Evolutionary conservation across 2,113 vertebrate genomes (phyloP).

Genomic region (Plectropomus leopardus): DNA sequence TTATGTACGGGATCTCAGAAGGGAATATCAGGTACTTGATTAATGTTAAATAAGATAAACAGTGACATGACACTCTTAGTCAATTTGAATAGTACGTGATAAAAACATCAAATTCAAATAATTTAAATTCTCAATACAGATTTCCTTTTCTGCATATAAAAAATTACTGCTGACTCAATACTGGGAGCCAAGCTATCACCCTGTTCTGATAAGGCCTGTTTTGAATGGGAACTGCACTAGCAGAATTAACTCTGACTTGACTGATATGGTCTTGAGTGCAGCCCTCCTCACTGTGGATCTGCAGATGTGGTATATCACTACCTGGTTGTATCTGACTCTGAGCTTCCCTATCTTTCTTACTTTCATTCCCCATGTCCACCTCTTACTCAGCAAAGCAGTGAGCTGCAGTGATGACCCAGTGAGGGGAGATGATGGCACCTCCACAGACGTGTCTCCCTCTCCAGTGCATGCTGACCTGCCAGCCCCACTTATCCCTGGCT

Average conservation of each 20-base stretch:
- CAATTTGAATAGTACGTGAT: too few species aligned
- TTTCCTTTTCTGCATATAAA: not conserved
- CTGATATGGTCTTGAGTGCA: not conserved
- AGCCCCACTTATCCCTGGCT: slow-evolving; percentile 76
- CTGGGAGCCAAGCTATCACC: too few species aligned
- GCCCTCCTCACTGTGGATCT: not conserved
- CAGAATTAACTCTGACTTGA: not conserved
- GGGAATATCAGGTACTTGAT: slow-evolving; percentile 81
- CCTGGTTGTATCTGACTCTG: not conserved
- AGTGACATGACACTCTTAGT: slow-evolving; percentile 8
- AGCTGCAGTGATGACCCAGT: slow-evolving; percentile 86
- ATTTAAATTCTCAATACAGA: not conserved
- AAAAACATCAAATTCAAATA: not conserved
- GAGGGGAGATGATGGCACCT: slow-evolving; percentile 78
- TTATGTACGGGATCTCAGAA: too few species aligned
- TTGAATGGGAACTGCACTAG: too few species aligned
- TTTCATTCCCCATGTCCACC: slow-evolving; percentile 25
- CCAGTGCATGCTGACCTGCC: slow-evolving; percentile 87
- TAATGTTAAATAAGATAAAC: slow-evolving; percentile 38
- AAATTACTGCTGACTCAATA: not conserved
- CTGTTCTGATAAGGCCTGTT: too few species aligned
- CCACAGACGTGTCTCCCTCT: slow-evolving; percentile 81
- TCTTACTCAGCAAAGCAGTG: slow-evolving; percentile 86
- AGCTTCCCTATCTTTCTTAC: not conserved
- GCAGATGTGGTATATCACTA: too few species aligned